phyloP scores from a whole-genome alignment of 2,888 invertebrate genomes.

The Eupithecia insigniata region DNA sequence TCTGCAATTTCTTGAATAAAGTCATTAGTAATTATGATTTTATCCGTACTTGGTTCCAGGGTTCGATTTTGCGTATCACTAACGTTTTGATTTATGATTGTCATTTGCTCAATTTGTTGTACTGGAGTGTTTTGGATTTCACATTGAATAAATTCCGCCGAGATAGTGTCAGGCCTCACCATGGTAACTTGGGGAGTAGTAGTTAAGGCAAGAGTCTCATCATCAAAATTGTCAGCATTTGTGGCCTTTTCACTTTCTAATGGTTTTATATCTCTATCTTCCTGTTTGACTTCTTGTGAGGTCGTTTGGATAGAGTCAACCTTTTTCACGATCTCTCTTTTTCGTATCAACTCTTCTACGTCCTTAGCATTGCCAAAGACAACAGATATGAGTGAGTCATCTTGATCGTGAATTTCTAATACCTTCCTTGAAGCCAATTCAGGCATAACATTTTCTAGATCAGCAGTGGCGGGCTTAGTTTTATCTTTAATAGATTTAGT shows the following conservation, averaged over 20 bases:
- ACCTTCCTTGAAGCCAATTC: conserved; percentile 11
- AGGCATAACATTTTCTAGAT: conserved; percentile 11
- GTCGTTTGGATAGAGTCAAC: conserved; percentile 10
- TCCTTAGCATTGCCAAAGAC: conserved; percentile 63
- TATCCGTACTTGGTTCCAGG: conserved; percentile 36
- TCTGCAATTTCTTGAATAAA: conserved; percentile 41
- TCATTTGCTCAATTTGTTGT: conserved; percentile 25
- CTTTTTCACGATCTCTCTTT: conserved; percentile 36
- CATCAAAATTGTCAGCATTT: not conserved
- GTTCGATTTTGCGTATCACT: conserved; percentile 27
- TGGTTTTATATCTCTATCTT: not conserved
- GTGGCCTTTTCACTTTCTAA: not conserved
- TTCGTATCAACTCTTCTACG: conserved; percentile 51
- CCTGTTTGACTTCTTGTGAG: not conserved
- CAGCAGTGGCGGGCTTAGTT: not conserved
- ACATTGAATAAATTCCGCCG: conserved; percentile 56
- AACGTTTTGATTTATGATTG: conserved; percentile 19
- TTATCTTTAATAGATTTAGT: conserved; percentile 6
- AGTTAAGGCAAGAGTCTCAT: conserved; percentile 4
- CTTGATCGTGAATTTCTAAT: conserved; percentile 55
- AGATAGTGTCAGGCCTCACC: conserved; percentile 59
- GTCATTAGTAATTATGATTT: conserved; percentile 37
- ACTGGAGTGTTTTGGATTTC: conserved; percentile 48
- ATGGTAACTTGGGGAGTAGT: conserved; percentile 24
- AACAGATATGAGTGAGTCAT: conserved; percentile 61